Evolutionary conservation across 37 sponge, comb jelly and placozoan species (phyloP).

Genomic region (Aplysina aerophoba): DNA sequence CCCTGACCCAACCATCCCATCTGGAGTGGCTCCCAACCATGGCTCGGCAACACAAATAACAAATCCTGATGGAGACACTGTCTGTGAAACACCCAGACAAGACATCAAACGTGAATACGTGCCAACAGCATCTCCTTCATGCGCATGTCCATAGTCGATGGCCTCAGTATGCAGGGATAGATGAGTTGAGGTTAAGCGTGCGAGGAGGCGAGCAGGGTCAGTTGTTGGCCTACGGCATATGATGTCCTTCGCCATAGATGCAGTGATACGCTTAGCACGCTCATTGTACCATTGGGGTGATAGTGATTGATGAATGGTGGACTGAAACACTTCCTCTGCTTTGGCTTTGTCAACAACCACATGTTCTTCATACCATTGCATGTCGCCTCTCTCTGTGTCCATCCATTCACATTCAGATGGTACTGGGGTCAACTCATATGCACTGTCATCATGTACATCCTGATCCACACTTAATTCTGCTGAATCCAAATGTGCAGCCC

Average conservation of each 20-base stretch:
- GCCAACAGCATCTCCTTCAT: slow-evolving; percentile 1
- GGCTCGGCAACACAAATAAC: slow-evolving; percentile 20
- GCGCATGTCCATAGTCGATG: slow-evolving; percentile 18
- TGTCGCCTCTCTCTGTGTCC: neutral
- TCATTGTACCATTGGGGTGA: too few relatives aligned
- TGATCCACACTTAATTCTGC: neutral
- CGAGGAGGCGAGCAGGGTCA: slow-evolving; percentile 27
- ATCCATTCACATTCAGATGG: slow-evolving; percentile 37
- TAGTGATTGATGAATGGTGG: too few relatives aligned
- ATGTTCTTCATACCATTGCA: slow-evolving; percentile 25
- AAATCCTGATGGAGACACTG: slow-evolving; percentile 25
- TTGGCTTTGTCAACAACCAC: too few relatives aligned
- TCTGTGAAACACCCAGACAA: neutral
- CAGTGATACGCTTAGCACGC: too few relatives aligned
- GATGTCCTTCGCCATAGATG: slow-evolving; percentile 30
- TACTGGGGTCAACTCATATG: slow-evolving; percentile 23
- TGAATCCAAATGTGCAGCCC: slow-evolving; percentile 2
- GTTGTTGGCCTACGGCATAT: slow-evolving; percentile 11
- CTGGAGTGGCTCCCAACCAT: slow-evolving; percentile 39
- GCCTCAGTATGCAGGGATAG: neutral
- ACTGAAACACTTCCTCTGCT: too few relatives aligned
- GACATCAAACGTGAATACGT: neutral
- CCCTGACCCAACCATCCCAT: slow-evolving; percentile 27
- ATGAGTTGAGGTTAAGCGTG: slow-evolving; percentile 14
- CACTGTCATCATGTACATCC: slow-evolving; percentile 10